Evolutionary conservation across 2,113 vertebrate species (phyloP), one percentile per base, ranked within the genome.

Genomic region (Nothocercus julius): DNA sequence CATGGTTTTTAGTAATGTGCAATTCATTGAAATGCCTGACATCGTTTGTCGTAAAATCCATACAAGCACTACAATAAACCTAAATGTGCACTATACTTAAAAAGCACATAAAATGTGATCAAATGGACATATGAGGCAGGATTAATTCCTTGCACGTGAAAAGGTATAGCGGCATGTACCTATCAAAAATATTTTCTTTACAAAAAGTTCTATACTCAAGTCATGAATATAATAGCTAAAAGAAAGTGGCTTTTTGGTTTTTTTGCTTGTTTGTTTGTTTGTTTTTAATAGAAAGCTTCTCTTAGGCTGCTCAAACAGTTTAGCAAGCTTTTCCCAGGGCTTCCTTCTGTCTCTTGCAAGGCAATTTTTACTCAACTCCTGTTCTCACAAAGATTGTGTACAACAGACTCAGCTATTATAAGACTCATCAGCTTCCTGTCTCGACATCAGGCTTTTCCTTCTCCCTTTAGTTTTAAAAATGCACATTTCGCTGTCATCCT

Each of bases 391-490:
- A 77, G 49, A 36, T 7, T 78, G 56, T 7, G 21, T 74, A 25
- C 8, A 88, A 90, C 95, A 88, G 30, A 88, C 82, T 92, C 95
- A 93, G 96, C 95, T 97, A 7, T 88, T 95, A 51, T 28, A 67
- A 59, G 93, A 36, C 66, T 92, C 90, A 61, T 87, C 86, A 84
- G 53, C 81, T 96, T 97, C 95, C 95, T 96, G 96, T 96, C 96
- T 96, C 86, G 94, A 96, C 94, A 95, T 64, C 92, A 86, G 86
- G 47, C 83, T 96, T 95, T 96, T 97, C 94, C 95, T 95, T 96
- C 96, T 97, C 83, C 28, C 95, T 97, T 97, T 90, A 79, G 95
- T 92, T 73, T 89, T 90, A 96, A 96, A 97, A 97, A 96, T 89
- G 93, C 76, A 90, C 90, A 90, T 88, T 95, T 93, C 49, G 27